Conservation (phyloP, 2,113 vertebrate genomes). For the Gorsachius goisagi region DNA sequence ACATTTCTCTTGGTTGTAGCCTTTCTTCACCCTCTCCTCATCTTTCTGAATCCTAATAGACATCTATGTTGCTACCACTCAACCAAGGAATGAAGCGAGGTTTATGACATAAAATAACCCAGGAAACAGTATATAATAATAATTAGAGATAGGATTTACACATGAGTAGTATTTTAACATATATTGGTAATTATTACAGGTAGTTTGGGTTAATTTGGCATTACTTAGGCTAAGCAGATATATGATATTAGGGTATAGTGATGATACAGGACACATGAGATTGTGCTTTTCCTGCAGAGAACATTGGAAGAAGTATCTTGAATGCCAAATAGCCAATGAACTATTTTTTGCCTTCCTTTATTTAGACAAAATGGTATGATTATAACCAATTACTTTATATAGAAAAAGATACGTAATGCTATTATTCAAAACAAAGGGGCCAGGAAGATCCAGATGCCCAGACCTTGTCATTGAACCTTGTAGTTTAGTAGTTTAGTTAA, state of each 20-base stretch:
- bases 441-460: background rate
- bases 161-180: background rate
- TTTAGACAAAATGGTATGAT: background rate
- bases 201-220: background rate
- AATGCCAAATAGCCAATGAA: background rate
- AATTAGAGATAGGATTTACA: background rate
- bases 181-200: background rate
- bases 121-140: background rate
- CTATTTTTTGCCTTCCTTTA: background rate
- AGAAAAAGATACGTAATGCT: background rate
- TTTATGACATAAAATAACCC: background rate
- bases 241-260: background rate
- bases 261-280: background rate
- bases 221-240: background rate
- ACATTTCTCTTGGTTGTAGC: background rate
- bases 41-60: background rate
- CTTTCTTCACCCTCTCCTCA: background rate
- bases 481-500: background rate
- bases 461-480: background rate
- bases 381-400: background rate
- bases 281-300: background rate
- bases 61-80: background rate
- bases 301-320: background rate
- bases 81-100: background rate
- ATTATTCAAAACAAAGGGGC: background rate